Base-by-base conservation (phyloP, 2,888 invertebrate species). In the Eupithecia pulchellata region DNA sequence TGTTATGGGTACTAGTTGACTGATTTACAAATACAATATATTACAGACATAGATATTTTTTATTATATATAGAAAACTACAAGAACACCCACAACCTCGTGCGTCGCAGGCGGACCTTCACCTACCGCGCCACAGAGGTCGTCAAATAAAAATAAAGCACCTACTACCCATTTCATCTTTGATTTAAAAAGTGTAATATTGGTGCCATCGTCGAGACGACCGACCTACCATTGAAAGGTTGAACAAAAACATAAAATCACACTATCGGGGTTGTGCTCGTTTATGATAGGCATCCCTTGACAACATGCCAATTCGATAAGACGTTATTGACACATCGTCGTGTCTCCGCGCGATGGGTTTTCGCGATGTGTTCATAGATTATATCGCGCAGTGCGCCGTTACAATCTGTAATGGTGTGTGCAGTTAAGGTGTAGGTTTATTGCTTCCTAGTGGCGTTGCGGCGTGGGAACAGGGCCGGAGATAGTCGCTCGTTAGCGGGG, bases 391-490 rank as follows among this genome's bases (percentile, higher is more conserved):
- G 84, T 86, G 84, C 84, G 87, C 90, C 90, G 91, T 90, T 92
- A 92, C 90, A 91, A 91, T 91, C 90, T 89, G 92, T 93, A 92
- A 92, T 92, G 90, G 88, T 86, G 87, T 90, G 88, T 89, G 91
- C 92, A 91, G 93, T 91, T 91, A 92, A 90, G 91, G 92, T 90
- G 88, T 92, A 90, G 89, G 89, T 91, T 93, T 93, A 93, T 93
- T 93, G 86, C 93, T 93, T 93, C 93, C 93, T 91, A 82, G 87
- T 85, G 82, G 87, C 83, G 83, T 84, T 82, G 86, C 86, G 87
- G 81, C 86, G 89, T 91, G 92, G 87, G 91, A 93, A 89, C 89
- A 87, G 84, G 84, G 85, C 90, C 91, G 90, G 91, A 93, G 91
- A 93, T 92, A 91, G 91, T 89, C 83, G 86, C 90, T 90, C 89